phyloP scores from a whole-genome alignment of 2,888 invertebrate species.

The Villa cingulata region DNA sequence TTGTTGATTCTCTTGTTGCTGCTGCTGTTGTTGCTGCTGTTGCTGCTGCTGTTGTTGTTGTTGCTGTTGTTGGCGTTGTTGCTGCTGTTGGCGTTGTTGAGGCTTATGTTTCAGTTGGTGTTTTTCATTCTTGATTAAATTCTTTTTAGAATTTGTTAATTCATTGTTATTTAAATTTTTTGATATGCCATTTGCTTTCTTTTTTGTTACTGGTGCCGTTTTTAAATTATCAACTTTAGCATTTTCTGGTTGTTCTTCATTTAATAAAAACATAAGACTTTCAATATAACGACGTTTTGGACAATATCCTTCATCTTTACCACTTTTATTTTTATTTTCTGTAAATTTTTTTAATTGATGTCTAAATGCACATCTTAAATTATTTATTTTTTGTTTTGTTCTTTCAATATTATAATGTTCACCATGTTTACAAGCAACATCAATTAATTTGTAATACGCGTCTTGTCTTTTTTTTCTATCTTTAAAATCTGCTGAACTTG shows the following conservation, averaged over 20 bases:
- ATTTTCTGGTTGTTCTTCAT: conserved; percentile 27
- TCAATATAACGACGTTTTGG: conserved; percentile 34
- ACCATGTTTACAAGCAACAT: conserved; percentile 33
- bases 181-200: conserved; percentile 11
- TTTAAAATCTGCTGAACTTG: conserved; percentile 30
- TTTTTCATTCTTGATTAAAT: not conserved
- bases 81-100: too few relatives aligned
- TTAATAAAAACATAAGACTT: conserved; percentile 33
- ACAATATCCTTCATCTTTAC: conserved; percentile 32
- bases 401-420: conserved; percentile 34
- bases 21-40: not conserved
- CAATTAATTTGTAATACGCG: conserved; percentile 32
- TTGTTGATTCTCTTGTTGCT: not conserved
- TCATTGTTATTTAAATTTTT: conserved; percentile 2
- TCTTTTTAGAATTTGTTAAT: not conserved
- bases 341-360: conserved; percentile 33
- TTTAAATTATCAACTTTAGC: conserved; percentile 16
- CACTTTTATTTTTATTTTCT: conserved; percentile 31
- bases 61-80: not conserved
- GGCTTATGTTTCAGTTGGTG: too few relatives aligned
- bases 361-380: conserved; percentile 32
- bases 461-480: conserved; percentile 31
- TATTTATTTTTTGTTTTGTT: conserved; percentile 35
- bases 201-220: conserved; percentile 12
- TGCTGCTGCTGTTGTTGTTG: not conserved